A percentile compares a stretch with the other conserved stretches of the same genome.
Conservation (phyloP, 2,888 invertebrate genomes). For the Dioctria rufipes region DNA sequence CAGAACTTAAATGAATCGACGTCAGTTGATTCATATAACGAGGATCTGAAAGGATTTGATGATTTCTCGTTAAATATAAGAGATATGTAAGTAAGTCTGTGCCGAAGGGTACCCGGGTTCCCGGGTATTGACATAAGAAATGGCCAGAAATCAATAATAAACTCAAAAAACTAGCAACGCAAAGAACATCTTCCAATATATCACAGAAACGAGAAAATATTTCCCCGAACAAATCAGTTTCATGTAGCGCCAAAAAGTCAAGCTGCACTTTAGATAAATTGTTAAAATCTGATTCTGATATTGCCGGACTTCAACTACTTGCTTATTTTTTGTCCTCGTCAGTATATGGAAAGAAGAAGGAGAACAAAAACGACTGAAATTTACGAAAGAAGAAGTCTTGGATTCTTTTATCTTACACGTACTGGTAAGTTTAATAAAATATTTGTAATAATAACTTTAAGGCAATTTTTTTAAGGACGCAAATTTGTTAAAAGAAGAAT, state of each 20-base stretch:
- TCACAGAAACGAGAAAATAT: neutral
- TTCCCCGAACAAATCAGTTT: neutral
- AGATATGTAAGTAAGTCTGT: too few relatives aligned
- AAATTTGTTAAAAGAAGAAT: constrained; percentile 7
- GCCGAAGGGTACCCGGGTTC: too few relatives aligned
- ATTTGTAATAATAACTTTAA: neutral
- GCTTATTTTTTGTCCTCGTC: constrained; percentile 16
- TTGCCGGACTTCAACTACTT: constrained; percentile 2
- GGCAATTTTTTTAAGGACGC: neutral
- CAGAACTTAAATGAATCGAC: too few relatives aligned
- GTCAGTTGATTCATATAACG: too few relatives aligned
- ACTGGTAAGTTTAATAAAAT: constrained; percentile 13
- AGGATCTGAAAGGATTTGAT: too few relatives aligned
- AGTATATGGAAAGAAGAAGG: constrained; percentile 24
- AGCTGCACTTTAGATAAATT: neutral
- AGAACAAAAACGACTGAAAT: constrained; percentile 1
- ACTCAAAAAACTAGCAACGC: neutral
- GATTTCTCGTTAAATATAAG: too few relatives aligned
- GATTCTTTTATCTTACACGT: constrained; percentile 29
- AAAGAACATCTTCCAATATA: neutral
- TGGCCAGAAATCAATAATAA: constrained; percentile 32
- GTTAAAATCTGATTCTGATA: constrained; percentile 1
- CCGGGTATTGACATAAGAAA: too few relatives aligned
- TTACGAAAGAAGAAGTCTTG: constrained; percentile 20
- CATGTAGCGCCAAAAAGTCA: constrained; percentile 1